These are phyloP conservation scores for Aplysia californica DNA, from an alignment of 1,140 invertebrate genomes.

Conservation along the genomic window DNA sequence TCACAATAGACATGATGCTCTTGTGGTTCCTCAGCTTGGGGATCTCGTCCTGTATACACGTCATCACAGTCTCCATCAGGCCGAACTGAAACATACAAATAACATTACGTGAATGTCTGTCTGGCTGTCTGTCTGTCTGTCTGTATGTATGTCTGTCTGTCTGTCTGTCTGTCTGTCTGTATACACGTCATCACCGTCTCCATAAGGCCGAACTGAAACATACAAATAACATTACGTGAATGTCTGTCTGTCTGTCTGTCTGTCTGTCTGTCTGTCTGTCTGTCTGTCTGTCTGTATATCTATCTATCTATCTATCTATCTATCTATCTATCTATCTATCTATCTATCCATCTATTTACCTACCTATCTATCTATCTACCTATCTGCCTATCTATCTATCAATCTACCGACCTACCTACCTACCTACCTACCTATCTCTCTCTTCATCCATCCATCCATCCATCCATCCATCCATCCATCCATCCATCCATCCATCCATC, in stretches of 20 bases:
- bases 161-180: background rate
- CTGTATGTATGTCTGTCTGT: conserved; percentile 10
- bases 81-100: conserved; percentile 49
- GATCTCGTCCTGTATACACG: conserved; percentile 79
- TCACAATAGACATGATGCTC: conserved; percentile 42
- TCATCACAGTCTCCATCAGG: conserved; percentile 80
- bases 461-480: background rate
- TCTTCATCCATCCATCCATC: background rate
- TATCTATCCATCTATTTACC: conserved; percentile 3
- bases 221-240: background rate
- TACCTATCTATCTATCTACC: background rate
- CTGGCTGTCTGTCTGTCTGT: background rate
- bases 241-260: background rate
- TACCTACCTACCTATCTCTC: background rate
- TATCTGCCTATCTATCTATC: background rate
- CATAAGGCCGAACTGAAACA: conserved; percentile 70
- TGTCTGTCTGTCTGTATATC: conserved; percentile 6
- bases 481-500: background rate
- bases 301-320: background rate
- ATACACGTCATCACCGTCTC: conserved; percentile 73
- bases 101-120: background rate
- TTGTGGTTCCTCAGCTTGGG: conserved; percentile 60
- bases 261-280: conserved; percentile 16
- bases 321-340: background rate
- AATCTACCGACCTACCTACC: background rate